Evolutionary conservation across 2,797 vertebrate species (phyloP).

Genomic region (Pseudochirops corinnae): DNA sequence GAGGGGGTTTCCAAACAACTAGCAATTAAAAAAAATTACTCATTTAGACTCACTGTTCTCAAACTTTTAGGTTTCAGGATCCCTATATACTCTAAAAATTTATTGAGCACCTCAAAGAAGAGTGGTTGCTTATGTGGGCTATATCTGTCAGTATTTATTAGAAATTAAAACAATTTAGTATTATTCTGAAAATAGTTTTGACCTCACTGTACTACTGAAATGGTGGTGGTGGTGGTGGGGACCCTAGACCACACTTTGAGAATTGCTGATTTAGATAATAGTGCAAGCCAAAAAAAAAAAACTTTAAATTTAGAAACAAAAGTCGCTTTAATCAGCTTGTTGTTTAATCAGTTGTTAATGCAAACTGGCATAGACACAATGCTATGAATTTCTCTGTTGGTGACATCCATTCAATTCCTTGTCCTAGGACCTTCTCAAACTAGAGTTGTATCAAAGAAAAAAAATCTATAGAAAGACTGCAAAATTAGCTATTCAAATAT

Average conservation of each 20-base stretch:
- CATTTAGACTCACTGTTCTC: constrained; percentile 3
- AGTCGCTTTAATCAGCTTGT: background rate
- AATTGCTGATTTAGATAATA: constrained; percentile 21
- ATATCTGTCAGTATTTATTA: background rate
- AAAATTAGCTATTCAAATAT: background rate
- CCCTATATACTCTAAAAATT: background rate
- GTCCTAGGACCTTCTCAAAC: background rate
- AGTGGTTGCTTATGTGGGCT: background rate
- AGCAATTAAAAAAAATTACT: background rate
- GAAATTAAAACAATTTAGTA: background rate
- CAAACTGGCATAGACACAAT: background rate
- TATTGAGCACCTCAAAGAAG: background rate
- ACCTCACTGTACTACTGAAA: background rate
- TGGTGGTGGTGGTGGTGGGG: background rate
- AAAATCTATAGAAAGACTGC: background rate
- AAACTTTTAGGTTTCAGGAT: background rate
- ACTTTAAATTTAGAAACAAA: constrained; percentile 20
- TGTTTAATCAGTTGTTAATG: background rate
- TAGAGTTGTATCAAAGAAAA: background rate
- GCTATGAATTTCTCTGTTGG: background rate
- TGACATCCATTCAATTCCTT: background rate
- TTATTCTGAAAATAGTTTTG: background rate
- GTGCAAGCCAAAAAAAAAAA: background rate
- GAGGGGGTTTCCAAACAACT: background rate
- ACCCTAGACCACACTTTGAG: background rate